phyloP scores from a whole-genome alignment of 2,797 vertebrate genomes.

The Alosa sapidissima region DNA sequence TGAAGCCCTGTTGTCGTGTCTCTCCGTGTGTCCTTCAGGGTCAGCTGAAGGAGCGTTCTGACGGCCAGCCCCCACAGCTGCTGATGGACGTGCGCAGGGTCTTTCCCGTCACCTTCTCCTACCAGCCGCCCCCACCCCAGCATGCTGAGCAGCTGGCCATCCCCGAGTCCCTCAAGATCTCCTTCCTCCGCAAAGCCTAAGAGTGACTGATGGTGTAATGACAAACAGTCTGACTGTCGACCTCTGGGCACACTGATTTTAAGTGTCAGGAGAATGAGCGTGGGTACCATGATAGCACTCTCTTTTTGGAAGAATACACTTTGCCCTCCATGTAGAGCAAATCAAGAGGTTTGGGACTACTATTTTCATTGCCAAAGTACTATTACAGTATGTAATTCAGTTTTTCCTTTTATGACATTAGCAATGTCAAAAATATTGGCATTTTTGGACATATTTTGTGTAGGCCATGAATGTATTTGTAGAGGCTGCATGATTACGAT shows the following conservation, averaged over 20 bases:
- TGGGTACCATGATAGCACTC: background rate
- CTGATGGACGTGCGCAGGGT: constrained; percentile 74
- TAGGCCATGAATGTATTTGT: background rate
- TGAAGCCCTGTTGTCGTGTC: background rate
- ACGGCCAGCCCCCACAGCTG: constrained; percentile 66
- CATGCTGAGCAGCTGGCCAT: constrained; percentile 67
- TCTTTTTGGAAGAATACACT: background rate
- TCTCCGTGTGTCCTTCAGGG: constrained; percentile 58
- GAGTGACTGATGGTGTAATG: background rate
- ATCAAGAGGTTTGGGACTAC: background rate
- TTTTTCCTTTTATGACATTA: background rate
- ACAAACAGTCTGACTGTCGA: background rate
- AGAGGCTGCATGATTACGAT: background rate
- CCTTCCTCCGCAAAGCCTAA: constrained; percentile 72
- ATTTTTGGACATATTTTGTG: background rate
- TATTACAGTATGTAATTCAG: background rate
- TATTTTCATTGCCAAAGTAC: background rate
- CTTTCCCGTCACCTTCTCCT: constrained; percentile 79
- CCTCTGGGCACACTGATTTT: background rate
- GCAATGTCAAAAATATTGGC: background rate
- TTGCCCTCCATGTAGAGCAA: background rate
- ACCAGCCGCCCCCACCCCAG: constrained; percentile 57
- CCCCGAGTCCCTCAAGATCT: constrained; percentile 74
- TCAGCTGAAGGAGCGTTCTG: constrained; percentile 63
- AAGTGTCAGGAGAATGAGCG: background rate